Conservation (phyloP, 1,140 invertebrate species). For the Drosophila albomicans region DNA sequence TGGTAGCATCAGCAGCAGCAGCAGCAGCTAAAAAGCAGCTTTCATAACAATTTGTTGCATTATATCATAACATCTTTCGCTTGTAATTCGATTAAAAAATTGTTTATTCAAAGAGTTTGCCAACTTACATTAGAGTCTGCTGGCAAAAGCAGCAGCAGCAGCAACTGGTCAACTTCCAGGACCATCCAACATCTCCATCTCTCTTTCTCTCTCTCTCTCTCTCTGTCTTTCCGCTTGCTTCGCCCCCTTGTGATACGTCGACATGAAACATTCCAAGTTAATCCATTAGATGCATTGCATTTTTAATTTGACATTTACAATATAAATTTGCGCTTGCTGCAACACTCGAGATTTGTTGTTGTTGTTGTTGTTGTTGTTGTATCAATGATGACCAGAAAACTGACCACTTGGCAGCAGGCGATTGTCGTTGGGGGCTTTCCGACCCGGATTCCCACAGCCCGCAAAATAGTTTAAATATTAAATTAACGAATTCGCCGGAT, state of each 20-base stretch:
- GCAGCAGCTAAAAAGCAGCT: slow-evolving; percentile 6
- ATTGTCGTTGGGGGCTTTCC: slow-evolving; percentile 13
- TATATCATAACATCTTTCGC: slow-evolving; percentile 18
- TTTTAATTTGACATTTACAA: slow-evolving; percentile 82
- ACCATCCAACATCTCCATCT: no score
- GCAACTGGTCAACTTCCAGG: background rate
- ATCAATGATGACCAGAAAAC: slow-evolving; percentile 8
- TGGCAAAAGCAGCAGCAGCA: background rate
- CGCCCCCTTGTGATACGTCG: slow-evolving; percentile 66
- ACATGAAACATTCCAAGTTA: slow-evolving; percentile 66
- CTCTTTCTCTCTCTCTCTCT: background rate
- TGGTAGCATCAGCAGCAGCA: background rate
- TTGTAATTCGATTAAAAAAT: slow-evolving; percentile 51
- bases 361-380: slow-evolving; percentile 28
- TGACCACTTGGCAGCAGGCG: slow-evolving; percentile 22
- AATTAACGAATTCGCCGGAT: slow-evolving; percentile 40
- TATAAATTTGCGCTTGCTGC: slow-evolving; percentile 59
- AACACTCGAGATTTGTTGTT: slow-evolving; percentile 37
- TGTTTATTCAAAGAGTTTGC: slow-evolving; percentile 52
- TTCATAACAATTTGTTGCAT: slow-evolving; percentile 20
- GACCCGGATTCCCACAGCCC: slow-evolving; percentile 28
- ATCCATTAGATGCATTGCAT: slow-evolving; percentile 80
- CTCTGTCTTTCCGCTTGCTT: background rate
- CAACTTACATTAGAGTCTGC: slow-evolving; percentile 32
- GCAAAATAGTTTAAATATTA: slow-evolving; percentile 73